Base-by-base conservation (phyloP, 2,113 vertebrate species). In the Gadus chalcogrammus region DNA sequence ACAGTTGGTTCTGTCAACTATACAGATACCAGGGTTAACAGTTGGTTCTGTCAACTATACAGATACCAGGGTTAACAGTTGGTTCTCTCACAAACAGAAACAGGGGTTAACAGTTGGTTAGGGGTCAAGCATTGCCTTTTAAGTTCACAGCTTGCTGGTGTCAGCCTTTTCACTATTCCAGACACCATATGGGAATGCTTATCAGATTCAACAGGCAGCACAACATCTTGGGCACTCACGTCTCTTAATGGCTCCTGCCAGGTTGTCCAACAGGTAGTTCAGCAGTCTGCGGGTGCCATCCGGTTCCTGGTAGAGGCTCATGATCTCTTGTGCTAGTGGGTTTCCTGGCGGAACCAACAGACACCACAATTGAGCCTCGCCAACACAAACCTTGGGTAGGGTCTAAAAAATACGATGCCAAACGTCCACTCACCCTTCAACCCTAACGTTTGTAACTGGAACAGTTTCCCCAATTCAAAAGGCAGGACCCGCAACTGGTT, bases 401-500 rank as follows among this genome's bases (percentile, higher is more conserved):
- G 79, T 77, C 67, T 62, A 70, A 71, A 71, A 68, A 74, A 9
- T 13, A 72, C 69, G n/a, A 52, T 20, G 56, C 1, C 65, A 67
- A 75, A 17, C 24, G 58, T 71, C 67, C 70, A 85, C 92, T 86
- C 92, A 99, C 97, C 97, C 98, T 97, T 99, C 87, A 99, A 95
- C 90, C 96, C 95, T 94, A 99, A 92, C 83, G 95, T 98, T 93
- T 99, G 97, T 93, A 99, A 96, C 91, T 98, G 97, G 96, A 99
- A 98, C 87, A 99, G 94, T 94, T 99, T 99, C 87, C 97, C 97
- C 95, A 99, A 94, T 92, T 99, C 97, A 93, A 99, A 98, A 89
- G 97, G 97, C 92, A 99, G 94, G 95, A 98, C 95, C 93, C 97
- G 96, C 94, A 99, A 97, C 95, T 95, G 96, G 96, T 99, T 99